Percentiles rank a stretch among this genome's conserved stretches.
phyloP scores from a whole-genome alignment of 1,140 invertebrate species.

The Leptestheria dahalacensis region DNA sequence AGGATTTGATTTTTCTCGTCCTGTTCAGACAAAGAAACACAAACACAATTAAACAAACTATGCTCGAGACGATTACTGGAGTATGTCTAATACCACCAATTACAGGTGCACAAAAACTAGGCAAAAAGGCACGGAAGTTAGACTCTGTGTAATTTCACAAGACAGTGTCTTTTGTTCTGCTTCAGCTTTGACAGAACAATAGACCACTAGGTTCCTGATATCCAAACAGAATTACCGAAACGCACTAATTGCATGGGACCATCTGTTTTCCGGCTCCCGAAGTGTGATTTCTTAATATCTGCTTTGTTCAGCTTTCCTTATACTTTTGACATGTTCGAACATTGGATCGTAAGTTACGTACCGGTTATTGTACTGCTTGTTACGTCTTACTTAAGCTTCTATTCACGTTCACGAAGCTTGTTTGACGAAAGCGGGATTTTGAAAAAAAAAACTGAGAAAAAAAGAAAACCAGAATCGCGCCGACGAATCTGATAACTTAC shows the following conservation, averaged over 20 bases:
- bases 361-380: too few species aligned
- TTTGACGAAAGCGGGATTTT: conserved; percentile 13
- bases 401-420: conserved; percentile 11
- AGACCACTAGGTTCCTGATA: neutral
- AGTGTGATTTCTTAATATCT: neutral
- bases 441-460: conserved; percentile 18
- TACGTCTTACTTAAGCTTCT: too few species aligned
- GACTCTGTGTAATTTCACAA: too few species aligned
- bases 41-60: conserved; percentile 28
- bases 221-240: too few species aligned
- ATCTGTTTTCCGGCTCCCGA: too few species aligned
- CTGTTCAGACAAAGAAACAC: conserved; percentile 38
- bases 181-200: neutral
- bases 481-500: conserved; percentile 42
- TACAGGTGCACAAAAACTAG: too few species aligned
- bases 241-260: neutral
- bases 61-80: too few species aligned
- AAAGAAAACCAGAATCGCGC: conserved; percentile 16
- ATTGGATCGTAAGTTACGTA: too few species aligned
- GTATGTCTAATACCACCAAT: too few species aligned
- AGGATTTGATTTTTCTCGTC: conserved; percentile 73
- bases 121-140: too few species aligned
- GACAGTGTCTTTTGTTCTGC: neutral
- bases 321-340: too few species aligned
- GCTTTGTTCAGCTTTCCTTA: too few species aligned